Evolutionary conservation across 53 echinoderm and acorn worm species (phyloP).

Genomic region (Holothuria leucospilota): DNA sequence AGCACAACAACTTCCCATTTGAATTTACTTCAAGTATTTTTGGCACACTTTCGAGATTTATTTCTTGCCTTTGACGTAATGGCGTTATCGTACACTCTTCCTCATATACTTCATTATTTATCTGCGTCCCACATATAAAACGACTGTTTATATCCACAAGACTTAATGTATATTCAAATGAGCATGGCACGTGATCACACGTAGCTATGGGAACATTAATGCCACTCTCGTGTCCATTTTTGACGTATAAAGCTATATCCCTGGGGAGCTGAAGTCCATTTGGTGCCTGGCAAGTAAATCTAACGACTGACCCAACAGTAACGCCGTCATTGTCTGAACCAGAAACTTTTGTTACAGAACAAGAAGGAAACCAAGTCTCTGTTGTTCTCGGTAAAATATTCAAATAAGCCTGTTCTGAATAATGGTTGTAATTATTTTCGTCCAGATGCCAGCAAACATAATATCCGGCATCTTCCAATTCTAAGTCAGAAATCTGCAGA

Average conservation of each 20-base stretch:
- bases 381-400: constrained; percentile 29
- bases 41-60: neutral
- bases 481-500: constrained; percentile 60
- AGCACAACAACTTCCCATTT: neutral
- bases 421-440: constrained; percentile 23
- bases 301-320: constrained; percentile 18
- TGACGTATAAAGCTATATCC: constrained; percentile 25
- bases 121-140: constrained; percentile 29
- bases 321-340: neutral
- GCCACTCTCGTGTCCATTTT: neutral
- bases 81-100: constrained; percentile 9
- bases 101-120: constrained; percentile 7
- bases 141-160: constrained; percentile 23
- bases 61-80: neutral
- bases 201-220: neutral
- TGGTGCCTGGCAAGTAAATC: constrained; percentile 31
- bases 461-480: constrained; percentile 49
- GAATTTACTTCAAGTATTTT: neutral
- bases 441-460: constrained; percentile 62
- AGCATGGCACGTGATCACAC: constrained; percentile 35
- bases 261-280: constrained; percentile 6
- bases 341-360: neutral
- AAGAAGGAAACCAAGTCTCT: neutral
- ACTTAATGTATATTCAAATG: constrained; percentile 17
- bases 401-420: constrained; percentile 26